Conservation (phyloP, 2,888 invertebrate genomes). For the Ophion costatus region DNA sequence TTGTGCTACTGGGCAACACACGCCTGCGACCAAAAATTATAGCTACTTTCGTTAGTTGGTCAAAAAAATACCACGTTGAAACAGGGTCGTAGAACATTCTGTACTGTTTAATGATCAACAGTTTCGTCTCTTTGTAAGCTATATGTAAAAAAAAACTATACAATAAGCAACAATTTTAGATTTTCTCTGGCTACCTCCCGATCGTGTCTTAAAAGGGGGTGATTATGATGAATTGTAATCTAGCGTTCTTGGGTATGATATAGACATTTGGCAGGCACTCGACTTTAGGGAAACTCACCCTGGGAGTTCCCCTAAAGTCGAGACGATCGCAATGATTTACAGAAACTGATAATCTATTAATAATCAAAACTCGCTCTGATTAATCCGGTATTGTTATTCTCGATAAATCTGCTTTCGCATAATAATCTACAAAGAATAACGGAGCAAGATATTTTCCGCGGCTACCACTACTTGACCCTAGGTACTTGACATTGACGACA, state of each 20-base stretch:
- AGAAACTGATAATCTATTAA: too few species aligned
- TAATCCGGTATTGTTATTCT: too few species aligned
- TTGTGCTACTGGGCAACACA: neutral
- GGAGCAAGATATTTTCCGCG: neutral
- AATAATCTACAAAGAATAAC: neutral
- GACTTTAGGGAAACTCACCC: too few species aligned
- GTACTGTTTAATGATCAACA: neutral
- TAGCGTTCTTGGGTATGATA: too few species aligned
- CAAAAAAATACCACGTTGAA: neutral
- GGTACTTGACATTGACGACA: neutral
- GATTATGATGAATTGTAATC: too few species aligned
- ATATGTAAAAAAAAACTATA: too few species aligned
- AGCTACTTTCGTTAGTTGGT: neutral
- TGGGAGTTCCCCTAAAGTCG: too few species aligned
- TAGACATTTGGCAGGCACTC: too few species aligned
- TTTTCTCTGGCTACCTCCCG: too few species aligned
- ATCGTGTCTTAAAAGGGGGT: too few species aligned
- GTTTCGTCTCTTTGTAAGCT: neutral
- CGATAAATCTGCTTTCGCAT: neutral
- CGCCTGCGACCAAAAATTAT: neutral
- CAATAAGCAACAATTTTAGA: too few species aligned
- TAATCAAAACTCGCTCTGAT: neutral
- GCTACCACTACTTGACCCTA: neutral
- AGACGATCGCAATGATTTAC: too few species aligned
- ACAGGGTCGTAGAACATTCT: neutral